A percentile compares a stretch with the other conserved stretches of the same genome.
Conservation (phyloP, 2,888 invertebrate genomes). For the Oxycera nigricornis region DNA sequence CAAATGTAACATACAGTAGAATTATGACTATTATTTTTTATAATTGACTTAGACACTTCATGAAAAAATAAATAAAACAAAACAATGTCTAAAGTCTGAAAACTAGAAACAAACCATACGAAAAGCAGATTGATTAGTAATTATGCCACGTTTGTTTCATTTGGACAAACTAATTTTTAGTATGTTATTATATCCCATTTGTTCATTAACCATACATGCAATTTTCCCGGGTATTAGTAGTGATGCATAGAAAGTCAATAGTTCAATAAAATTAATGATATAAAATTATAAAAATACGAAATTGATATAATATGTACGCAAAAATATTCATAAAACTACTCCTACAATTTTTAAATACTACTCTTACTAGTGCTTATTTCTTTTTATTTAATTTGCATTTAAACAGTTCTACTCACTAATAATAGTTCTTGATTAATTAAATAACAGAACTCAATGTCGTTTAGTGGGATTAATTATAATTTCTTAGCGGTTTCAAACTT, state of each 20-base stretch:
- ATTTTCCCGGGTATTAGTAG: not conserved
- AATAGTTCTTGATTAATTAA: not conserved
- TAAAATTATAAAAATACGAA: no score
- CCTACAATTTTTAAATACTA: no score
- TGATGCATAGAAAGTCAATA: not conserved
- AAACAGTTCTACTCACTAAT: no score
- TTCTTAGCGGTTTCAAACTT: no score
- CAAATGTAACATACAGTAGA: no score
- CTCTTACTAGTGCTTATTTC: no score
- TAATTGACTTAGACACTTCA: no score
- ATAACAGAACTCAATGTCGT: not conserved
- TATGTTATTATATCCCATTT: not conserved
- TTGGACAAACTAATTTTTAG: not conserved
- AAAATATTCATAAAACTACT: no score
- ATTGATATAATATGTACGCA: no score
- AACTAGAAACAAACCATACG: slow-evolving; percentile 17
- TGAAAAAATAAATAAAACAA: not conserved
- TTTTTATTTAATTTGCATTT: not conserved
- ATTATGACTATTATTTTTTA: no score
- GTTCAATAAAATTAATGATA: not conserved
- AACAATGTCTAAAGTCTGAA: slow-evolving; percentile 41
- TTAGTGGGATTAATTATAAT: no score
- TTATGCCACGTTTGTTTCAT: not conserved
- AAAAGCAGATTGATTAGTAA: not conserved
- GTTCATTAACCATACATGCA: no score